These are phyloP conservation scores for Stichodactyla helianthus DNA, from an alignment of 64 coral and sea anemone genomes.

Conservation along the genomic window DNA sequence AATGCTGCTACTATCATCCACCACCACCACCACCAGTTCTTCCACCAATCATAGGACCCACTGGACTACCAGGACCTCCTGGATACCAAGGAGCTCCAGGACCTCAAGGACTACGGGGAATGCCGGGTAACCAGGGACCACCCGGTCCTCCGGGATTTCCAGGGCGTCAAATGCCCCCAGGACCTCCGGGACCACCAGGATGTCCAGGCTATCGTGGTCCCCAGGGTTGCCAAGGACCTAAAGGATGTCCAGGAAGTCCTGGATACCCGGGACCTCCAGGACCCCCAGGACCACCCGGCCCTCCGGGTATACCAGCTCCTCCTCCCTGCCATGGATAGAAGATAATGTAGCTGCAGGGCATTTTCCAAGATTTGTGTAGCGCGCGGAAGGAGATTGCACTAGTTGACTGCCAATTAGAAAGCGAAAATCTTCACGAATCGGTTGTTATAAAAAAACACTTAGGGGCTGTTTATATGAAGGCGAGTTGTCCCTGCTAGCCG, in stretches of 20 bases:
- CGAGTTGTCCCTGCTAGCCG: too few species aligned
- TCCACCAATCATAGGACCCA: conserved; percentile 8
- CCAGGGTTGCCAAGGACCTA: conserved; percentile 40
- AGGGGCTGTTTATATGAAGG: too few species aligned
- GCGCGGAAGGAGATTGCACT: too few species aligned
- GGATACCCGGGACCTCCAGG: conserved; percentile 53
- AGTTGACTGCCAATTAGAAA: too few species aligned
- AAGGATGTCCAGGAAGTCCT: conserved; percentile 39
- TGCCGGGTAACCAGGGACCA: conserved; percentile 32
- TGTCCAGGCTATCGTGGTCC: conserved; percentile 40
- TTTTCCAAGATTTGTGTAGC: too few species aligned
- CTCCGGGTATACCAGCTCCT: conserved; percentile 33
- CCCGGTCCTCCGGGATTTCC: conserved; percentile 44
- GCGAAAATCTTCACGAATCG: too few species aligned
- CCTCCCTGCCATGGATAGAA: not conserved
- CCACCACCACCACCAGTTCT: not conserved
- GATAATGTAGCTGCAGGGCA: not conserved
- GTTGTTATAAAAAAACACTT: too few species aligned
- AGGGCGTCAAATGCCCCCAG: conserved; percentile 44
- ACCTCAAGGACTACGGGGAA: not conserved
- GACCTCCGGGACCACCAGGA: conserved; percentile 53
- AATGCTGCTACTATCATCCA: conserved; percentile 1
- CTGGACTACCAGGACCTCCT: conserved; percentile 8
- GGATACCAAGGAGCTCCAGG: conserved; percentile 32
- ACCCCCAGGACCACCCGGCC: conserved; percentile 57